A percentile compares a stretch with the other conserved stretches of the same genome.
phyloP scores from a whole-genome alignment of 30 jellyfish, hydroid and myxozoan genomes.

The Aurelia coerulea region DNA sequence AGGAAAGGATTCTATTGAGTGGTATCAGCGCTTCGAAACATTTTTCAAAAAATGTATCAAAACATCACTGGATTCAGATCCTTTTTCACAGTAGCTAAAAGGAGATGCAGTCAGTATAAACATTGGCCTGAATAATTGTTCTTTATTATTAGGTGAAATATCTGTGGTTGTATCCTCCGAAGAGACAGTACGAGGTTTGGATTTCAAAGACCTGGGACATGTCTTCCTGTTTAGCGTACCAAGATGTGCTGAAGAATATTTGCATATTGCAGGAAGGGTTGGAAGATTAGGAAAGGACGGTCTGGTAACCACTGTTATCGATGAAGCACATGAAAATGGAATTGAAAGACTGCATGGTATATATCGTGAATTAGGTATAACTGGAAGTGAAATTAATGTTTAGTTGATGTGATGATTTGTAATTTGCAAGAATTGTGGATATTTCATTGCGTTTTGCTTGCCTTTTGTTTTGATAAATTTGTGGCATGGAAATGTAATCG shows the following conservation, averaged over 20 bases:
- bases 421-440: too few species aligned
- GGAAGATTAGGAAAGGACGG: slow-evolving; percentile 91
- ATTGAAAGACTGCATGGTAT: slow-evolving; percentile 20
- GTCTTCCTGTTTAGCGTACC: slow-evolving; percentile 85
- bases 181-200: slow-evolving; percentile 98
- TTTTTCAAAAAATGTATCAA: too few species aligned
- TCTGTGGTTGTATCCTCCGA: slow-evolving; percentile 89
- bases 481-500: too few species aligned
- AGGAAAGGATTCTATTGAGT: too few species aligned
- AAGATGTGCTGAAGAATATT: slow-evolving; percentile 71
- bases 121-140: too few species aligned
- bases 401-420: neutral
- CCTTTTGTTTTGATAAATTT: too few species aligned
- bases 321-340: slow-evolving; percentile 41
- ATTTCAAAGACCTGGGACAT: slow-evolving; percentile 77
- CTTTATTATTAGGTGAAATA: slow-evolving; percentile 42
- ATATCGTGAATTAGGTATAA: slow-evolving; percentile 31
- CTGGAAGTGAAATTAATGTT: slow-evolving; percentile 32
- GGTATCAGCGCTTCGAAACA: too few species aligned
- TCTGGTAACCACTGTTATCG: slow-evolving; percentile 68
- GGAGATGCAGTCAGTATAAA: too few species aligned
- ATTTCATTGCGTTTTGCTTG: too few species aligned
- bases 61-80: too few species aligned
- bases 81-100: too few species aligned
- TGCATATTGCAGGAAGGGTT: slow-evolving; percentile 97